Percentiles rank a stretch among this genome's conserved stretches.
phyloP scores from a whole-genome alignment of 2,113 vertebrate genomes.

The Muscicapa adusta region DNA sequence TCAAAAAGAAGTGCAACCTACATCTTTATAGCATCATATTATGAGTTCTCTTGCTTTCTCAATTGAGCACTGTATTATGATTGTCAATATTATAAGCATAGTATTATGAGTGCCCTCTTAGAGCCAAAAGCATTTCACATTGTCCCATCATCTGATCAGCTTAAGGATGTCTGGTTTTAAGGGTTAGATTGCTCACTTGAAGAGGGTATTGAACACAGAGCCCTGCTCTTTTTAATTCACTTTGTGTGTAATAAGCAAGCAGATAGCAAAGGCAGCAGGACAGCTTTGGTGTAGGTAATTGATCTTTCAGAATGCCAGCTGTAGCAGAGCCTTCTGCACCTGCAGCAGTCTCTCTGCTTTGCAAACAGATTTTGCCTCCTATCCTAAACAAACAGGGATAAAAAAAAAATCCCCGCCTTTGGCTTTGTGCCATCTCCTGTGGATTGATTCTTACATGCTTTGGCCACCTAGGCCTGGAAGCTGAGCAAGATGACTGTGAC shows the following conservation, averaged over 20 bases:
- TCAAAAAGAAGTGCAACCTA: not conserved
- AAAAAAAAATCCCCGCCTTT: not conserved
- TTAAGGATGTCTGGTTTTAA: not conserved
- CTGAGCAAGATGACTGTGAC: not conserved
- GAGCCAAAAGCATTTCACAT: not conserved
- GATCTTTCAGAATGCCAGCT: conserved; percentile 33
- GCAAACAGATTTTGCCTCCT: not conserved
- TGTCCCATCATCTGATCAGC: not conserved
- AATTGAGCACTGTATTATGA: not conserved
- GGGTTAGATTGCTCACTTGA: not conserved
- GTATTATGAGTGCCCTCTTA: not conserved
- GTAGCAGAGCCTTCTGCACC: not conserved
- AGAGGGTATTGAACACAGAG: not conserved
- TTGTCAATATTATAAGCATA: not conserved
- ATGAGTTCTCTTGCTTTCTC: not conserved
- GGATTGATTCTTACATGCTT: not conserved
- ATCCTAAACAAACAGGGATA: not conserved
- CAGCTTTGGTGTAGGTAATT: conserved; percentile 19
- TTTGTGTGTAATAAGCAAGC: not conserved
- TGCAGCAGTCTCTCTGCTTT: conserved; percentile 6
- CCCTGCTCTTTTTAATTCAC: not conserved
- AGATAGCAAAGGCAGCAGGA: conserved; percentile 16
- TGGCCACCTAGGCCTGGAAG: not conserved
- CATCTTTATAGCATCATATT: not conserved
- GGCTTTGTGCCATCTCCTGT: not conserved